Base-by-base conservation (phyloP, 2,888 invertebrate genomes). In the Drosophila nigricruria region DNA sequence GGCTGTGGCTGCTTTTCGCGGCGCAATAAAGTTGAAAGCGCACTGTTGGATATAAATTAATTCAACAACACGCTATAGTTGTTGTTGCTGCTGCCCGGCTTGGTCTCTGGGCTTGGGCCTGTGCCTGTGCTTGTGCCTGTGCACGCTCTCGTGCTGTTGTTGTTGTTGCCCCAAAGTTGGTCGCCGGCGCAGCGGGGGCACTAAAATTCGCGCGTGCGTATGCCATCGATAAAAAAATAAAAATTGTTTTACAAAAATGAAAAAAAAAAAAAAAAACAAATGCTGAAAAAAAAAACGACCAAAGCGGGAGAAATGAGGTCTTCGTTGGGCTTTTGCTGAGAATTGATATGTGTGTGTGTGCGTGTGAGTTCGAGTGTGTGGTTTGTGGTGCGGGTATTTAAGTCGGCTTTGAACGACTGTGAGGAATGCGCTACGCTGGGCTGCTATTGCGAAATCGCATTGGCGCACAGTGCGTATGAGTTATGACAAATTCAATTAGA, bases 11-110 rank as follows among this genome's bases (percentile, higher is more conserved):
- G 84, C 82, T 88, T 80, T 88, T 85, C 88, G 89, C 90, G 87
- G 83, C 90, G 87, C 87, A 90, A 82, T 90, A 79, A 83, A 90
- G 91, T 85, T 87, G 90, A 85, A 90, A 89, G 90, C 90, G 84
- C 91, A 91, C 91, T 82, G 90, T 87, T 80, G 90, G 91, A 81
- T 90, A 92, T 92, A 92, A 91, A 91, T 92, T 92, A 91, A 91
- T 91, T 91, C 92, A 92, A 90, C 91, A 91, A 90, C 90, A 92
- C 91, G 90, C 91, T 79, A 87, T 79, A 81, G 77, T 34, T 56
- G 77, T 34, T 56, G 64, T 66, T 73, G 77, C 47, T 49, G 77
- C 65, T 81, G 78, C 66, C 47, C 63, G 64, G 58, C 59, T 77
- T 64, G 54, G 76, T 77, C 66, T 75, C 62, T 73, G 73, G 73